Evolutionary conservation across 2,888 invertebrate species (phyloP), one percentile per base, ranked within the genome.

Genomic region (Halictus ligatus): DNA sequence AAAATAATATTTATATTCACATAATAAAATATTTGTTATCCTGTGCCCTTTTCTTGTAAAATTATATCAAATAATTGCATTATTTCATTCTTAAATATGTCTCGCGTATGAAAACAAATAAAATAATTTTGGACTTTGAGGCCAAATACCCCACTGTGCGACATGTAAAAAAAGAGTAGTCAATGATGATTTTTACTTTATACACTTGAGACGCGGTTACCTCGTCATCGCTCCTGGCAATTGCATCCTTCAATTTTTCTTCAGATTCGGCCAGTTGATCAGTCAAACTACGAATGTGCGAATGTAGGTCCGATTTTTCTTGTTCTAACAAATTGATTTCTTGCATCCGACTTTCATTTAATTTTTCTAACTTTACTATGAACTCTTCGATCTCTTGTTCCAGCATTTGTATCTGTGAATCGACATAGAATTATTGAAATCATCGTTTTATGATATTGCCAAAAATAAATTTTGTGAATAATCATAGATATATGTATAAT

Each of bases 141-240:
- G 60, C 6, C 5, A 60, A 15, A 25, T 21, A 58, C 12, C 10
- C 12, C 25, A n/a, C 7, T 25, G 12, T 29, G 54, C 3, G 21
- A 54, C 54, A 21, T 35, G 35, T 21, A 10, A 54, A 54, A 29
- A 80, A 80, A 74, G 12, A 80, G 78, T 46, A 81, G 18, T 89
- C 78, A 86, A 78, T 83, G 81, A 87, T 84, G 85, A 90, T 89
- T 76, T 72, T n/a, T 64, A 13, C 88, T 82, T 81, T 81, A 87
- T 84, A 84, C 81, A 88, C 83, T 80, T 87, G 77, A 67, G 75
- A 77, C 69, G 81, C 81, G 71, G 89, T 92, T 90, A 94, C 94
- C 90, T 94, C 94, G n/a, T 90, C 90, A 75, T 94, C 93, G 78
- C 91, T 92, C 85, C 94, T 94, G n/a, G 90, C 87, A 50, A 94